Evolutionary conservation across 2,888 invertebrate species (phyloP).

Genomic region (Cephus rjabovi): DNA sequence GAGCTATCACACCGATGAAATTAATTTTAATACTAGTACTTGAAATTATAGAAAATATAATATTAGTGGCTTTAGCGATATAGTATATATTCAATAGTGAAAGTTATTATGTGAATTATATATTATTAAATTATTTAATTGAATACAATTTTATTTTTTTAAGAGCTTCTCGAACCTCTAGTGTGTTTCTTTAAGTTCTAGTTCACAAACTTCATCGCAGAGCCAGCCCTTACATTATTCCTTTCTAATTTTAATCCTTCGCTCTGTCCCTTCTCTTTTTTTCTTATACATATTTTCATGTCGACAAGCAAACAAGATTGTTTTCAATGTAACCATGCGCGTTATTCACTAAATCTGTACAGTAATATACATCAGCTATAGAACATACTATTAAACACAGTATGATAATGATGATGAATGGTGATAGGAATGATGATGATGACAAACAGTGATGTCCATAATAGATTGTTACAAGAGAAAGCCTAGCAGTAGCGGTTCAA

Average conservation of each 20-base stretch:
- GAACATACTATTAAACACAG: slow-evolving; percentile 22
- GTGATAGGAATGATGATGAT: not conserved
- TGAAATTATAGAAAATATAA: slow-evolving; percentile 28
- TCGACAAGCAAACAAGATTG: not conserved
- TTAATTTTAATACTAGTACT: slow-evolving; percentile 15
- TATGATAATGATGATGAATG: not conserved
- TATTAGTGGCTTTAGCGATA: slow-evolving; percentile 24
- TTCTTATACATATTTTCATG: not conserved
- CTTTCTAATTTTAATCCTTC: not conserved
- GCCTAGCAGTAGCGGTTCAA: slow-evolving; percentile 14
- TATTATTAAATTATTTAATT: slow-evolving; percentile 46
- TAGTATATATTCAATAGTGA: slow-evolving; percentile 20
- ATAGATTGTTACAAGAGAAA: slow-evolving; percentile 18
- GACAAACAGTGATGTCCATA: slow-evolving; percentile 15
- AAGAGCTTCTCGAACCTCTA: slow-evolving; percentile 35
- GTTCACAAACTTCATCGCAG: not conserved
- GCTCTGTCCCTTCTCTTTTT: not conserved
- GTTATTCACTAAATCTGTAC: not conserved
- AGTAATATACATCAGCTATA: slow-evolving; percentile 1
- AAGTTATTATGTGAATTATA: slow-evolving; percentile 27
- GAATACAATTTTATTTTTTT: slow-evolving; percentile 50
- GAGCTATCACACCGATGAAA: not conserved
- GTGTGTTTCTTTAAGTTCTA: slow-evolving; percentile 14
- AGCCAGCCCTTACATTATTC: not conserved
- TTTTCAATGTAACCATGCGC: too few relatives aligned